These are phyloP conservation scores for Neosilurus hyrtlii DNA, from an alignment of 2,797 vertebrate species.

Conservation along the genomic window DNA sequence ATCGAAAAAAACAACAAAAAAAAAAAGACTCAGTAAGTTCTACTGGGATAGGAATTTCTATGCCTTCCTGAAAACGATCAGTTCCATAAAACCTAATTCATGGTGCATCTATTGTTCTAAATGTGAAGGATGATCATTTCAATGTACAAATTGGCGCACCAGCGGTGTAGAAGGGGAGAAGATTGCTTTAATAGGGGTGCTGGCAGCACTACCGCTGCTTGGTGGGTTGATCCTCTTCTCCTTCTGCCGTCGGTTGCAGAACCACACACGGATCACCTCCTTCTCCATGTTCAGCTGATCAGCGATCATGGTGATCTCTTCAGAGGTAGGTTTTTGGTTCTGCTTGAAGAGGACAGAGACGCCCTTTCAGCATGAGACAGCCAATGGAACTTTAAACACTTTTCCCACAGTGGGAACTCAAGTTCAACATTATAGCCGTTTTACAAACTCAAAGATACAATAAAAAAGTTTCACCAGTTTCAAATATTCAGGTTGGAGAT, in stretches of 20 bases:
- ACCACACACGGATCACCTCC: constrained; percentile 87
- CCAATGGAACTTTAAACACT: constrained; percentile 15
- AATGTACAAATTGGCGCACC: constrained; percentile 70
- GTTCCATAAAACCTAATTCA: background rate
- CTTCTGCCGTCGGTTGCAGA: constrained; percentile 82
- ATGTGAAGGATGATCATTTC: background rate
- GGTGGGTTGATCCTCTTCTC: constrained; percentile 98
- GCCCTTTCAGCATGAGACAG: constrained; percentile 65
- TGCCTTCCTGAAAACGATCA: background rate
- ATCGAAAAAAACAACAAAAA: constrained; percentile 24
- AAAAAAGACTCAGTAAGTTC: background rate
- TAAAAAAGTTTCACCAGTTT: background rate
- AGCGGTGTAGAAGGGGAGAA: constrained; percentile 89
- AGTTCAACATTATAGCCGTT: background rate
- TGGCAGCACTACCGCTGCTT: constrained; percentile 84
- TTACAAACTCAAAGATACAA: background rate
- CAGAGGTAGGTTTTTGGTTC: constrained; percentile 99
- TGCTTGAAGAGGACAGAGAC: constrained; percentile 76
- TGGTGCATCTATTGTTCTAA: background rate
- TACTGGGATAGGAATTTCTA: background rate
- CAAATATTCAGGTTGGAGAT: constrained; percentile 33
- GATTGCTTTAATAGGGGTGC: constrained; percentile 94
- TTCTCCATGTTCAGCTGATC: constrained; percentile 86
- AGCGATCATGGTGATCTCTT: constrained; percentile 99
- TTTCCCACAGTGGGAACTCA: background rate